Conservation (phyloP, 1,140 invertebrate genomes). For the Leucophenga varia region DNA sequence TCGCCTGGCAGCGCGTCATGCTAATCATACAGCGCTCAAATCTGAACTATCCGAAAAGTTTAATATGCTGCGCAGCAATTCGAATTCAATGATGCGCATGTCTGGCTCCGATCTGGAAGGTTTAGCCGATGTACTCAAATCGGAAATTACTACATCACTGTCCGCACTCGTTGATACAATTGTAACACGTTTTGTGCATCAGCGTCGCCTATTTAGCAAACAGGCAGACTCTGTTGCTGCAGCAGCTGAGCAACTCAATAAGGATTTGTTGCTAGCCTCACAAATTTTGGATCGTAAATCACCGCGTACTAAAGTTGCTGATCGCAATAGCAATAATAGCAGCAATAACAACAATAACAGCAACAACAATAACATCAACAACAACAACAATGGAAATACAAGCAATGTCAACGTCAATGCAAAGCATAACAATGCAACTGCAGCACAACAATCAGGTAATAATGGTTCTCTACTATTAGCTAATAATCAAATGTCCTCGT, state of each 20-base stretch:
- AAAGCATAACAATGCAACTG: constrained; percentile 38
- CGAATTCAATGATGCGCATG: constrained; percentile 64
- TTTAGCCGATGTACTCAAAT: constrained; percentile 84
- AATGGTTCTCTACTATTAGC: constrained; percentile 56
- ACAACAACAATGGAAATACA: constrained; percentile 48
- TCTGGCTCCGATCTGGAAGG: constrained; percentile 79
- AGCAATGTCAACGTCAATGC: constrained; percentile 55
- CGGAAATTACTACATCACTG: constrained; percentile 82
- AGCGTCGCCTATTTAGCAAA: constrained; percentile 72
- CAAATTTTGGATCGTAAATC: constrained; percentile 82
- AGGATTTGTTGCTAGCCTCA: constrained; percentile 75
- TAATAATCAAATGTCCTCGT: constrained; percentile 49
- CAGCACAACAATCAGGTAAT: constrained; percentile 64
- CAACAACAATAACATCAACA: constrained; percentile 8
- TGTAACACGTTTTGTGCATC: constrained; percentile 80
- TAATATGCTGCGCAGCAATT: constrained; percentile 65
- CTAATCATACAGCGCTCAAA: constrained; percentile 60
- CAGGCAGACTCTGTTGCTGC: constrained; percentile 73
- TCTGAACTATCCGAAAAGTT: constrained; percentile 65
- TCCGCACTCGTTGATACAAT: constrained; percentile 86
- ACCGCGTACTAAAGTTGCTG: constrained; percentile 75
- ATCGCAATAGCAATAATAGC: constrained; percentile 58
- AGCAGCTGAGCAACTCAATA: constrained; percentile 78
- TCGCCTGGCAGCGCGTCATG: constrained; percentile 49
- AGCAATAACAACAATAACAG: background rate